Percentiles rank a stretch among this genome's conserved stretches.
Conservation (phyloP, 2,113 vertebrate species). For the Cyprinodon variegatus region DNA sequence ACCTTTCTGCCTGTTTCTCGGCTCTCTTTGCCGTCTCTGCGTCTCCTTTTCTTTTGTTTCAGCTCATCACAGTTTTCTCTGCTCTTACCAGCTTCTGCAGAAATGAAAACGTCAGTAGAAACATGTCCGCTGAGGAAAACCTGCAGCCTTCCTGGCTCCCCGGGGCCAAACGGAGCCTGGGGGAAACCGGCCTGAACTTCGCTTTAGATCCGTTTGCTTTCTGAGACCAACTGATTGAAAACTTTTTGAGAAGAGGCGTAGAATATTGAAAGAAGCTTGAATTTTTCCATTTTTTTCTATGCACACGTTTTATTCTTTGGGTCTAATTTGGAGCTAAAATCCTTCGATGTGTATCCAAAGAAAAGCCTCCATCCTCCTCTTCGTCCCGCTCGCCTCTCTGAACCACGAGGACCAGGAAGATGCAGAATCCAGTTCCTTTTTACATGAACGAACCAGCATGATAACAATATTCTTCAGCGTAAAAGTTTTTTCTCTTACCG, state of each 20-base stretch:
- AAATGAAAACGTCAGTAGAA: background rate
- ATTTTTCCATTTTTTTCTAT: constrained; percentile 30
- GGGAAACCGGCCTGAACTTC: background rate
- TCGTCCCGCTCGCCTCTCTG: constrained; percentile 10
- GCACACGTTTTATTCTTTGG: constrained; percentile 14
- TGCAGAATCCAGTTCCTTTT: constrained; percentile 42
- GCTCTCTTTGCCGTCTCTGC: too few relatives aligned
- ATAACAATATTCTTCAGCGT: background rate
- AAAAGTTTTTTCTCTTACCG: constrained; percentile 27
- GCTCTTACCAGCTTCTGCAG: background rate
- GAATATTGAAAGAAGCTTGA: constrained; percentile 1
- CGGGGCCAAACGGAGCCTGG: background rate
- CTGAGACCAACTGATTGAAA: constrained; percentile 1
- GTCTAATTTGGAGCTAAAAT: constrained; percentile 6
- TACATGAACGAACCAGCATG: constrained; percentile 56
- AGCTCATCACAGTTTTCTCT: background rate
- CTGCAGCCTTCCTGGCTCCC: background rate
- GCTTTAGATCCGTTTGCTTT: constrained; percentile 16
- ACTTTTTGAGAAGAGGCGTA: constrained; percentile 8
- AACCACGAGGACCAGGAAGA: constrained; percentile 1
- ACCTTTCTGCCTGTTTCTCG: background rate
- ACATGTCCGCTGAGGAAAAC: background rate
- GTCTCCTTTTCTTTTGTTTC: background rate
- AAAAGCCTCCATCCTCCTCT: constrained; percentile 22
- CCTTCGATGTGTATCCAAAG: constrained; percentile 21